phyloP scores from a whole-genome alignment of 2,113 vertebrate genomes.

The Candoia aspera region DNA sequence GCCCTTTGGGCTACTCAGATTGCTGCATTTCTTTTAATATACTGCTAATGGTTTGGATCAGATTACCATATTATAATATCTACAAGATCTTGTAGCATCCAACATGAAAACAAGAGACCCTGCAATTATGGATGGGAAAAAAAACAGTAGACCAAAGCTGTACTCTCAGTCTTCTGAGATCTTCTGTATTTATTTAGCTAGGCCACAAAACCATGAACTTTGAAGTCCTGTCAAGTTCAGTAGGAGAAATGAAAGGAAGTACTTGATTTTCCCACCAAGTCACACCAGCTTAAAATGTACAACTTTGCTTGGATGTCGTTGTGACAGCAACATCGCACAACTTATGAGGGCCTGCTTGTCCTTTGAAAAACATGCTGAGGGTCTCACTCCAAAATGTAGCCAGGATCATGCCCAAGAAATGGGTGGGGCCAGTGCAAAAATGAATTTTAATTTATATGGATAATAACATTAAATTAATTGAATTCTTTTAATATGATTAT shows the following conservation, averaged over 20 bases:
- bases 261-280: neutral
- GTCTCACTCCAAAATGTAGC: neutral
- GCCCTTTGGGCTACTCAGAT: conserved; percentile 7
- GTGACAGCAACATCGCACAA: neutral
- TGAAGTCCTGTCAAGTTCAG: neutral
- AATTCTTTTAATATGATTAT: neutral
- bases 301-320: neutral
- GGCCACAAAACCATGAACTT: neutral
- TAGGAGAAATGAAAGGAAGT: neutral
- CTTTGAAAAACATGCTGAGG: neutral
- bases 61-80: conserved; percentile 12
- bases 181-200: conserved; percentile 1
- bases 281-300: neutral
- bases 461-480: neutral
- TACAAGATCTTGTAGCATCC: neutral
- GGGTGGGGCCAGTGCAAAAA: neutral
- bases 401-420: neutral
- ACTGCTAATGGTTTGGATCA: conserved; percentile 16
- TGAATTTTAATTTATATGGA: neutral
- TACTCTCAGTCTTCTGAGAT: neutral
- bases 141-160: neutral
- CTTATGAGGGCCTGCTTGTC: neutral
- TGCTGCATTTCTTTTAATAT: conserved; percentile 39
- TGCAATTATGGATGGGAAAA: neutral
- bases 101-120: conserved; percentile 21